Conservation (phyloP, 2,113 vertebrate species). For the Hippocampus barbouri region DNA sequence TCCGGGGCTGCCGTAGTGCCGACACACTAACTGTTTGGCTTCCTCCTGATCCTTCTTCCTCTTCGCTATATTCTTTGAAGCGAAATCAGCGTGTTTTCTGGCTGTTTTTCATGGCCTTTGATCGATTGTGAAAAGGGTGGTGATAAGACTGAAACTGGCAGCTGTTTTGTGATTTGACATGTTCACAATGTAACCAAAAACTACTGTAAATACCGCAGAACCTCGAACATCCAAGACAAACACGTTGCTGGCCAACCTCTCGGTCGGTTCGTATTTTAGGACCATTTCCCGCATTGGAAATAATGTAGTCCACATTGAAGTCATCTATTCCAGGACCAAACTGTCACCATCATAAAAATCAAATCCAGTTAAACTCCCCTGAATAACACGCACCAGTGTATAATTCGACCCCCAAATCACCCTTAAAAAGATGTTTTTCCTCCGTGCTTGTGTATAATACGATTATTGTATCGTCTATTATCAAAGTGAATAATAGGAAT, state of each 20-base stretch:
- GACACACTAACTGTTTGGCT: constrained; percentile 40
- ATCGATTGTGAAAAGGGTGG: constrained; percentile 26
- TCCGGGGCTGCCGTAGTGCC: constrained; percentile 50
- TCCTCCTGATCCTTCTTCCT: constrained; percentile 34
- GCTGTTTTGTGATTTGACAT: neutral
- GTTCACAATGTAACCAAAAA: neutral
- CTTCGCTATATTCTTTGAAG: constrained; percentile 35
- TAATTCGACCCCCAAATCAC: too few relatives aligned
- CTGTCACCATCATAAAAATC: too few relatives aligned
- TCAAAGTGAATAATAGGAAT: too few relatives aligned
- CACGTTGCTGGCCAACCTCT: neutral
- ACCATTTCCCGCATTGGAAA: too few relatives aligned
- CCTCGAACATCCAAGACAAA: neutral
- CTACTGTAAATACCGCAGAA: neutral
- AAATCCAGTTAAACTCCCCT: too few relatives aligned
- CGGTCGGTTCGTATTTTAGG: neutral
- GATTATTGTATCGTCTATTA: too few relatives aligned
- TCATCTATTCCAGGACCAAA: too few relatives aligned
- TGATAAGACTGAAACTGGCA: neutral
- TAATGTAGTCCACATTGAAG: too few relatives aligned
- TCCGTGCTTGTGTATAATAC: too few relatives aligned
- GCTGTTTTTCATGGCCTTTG: constrained; percentile 32
- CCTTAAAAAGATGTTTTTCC: too few relatives aligned
- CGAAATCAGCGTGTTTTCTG: constrained; percentile 34
- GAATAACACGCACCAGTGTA: too few relatives aligned